Evolutionary conservation across 2,113 vertebrate genomes (phyloP).

Genomic region (Cathartes aura): DNA sequence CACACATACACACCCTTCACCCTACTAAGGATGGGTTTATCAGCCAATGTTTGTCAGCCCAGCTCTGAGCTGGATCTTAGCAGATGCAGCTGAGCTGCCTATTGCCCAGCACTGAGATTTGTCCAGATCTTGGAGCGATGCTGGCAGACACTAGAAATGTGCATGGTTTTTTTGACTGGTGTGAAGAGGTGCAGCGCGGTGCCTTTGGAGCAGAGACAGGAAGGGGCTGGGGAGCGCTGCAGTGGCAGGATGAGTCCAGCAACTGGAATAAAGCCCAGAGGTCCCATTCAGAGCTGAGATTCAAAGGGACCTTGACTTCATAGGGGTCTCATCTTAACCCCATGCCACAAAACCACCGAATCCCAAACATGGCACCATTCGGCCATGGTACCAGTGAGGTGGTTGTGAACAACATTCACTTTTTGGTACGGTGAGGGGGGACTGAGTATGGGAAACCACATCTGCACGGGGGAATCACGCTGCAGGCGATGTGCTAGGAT

Average conservation of each 20-base stretch:
- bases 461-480: fast-evolving
- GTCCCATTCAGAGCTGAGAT: background rate
- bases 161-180: background rate
- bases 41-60: background rate
- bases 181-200: background rate
- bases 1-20: background rate
- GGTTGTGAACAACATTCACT: background rate
- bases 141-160: background rate
- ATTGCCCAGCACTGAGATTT: background rate
- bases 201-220: background rate
- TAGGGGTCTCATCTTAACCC: background rate
- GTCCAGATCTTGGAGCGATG: background rate
- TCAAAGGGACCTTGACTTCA: background rate
- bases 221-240: background rate
- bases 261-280: background rate
- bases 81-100: background rate
- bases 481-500: background rate
- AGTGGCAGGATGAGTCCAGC: background rate
- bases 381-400: background rate
- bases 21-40: background rate
- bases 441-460: background rate
- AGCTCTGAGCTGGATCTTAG: background rate
- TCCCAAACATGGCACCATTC: background rate
- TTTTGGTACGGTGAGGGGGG: background rate
- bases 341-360: background rate